Base-by-base conservation (phyloP, 2,797 vertebrate genomes). In the Xiphophorus birchmanni region DNA sequence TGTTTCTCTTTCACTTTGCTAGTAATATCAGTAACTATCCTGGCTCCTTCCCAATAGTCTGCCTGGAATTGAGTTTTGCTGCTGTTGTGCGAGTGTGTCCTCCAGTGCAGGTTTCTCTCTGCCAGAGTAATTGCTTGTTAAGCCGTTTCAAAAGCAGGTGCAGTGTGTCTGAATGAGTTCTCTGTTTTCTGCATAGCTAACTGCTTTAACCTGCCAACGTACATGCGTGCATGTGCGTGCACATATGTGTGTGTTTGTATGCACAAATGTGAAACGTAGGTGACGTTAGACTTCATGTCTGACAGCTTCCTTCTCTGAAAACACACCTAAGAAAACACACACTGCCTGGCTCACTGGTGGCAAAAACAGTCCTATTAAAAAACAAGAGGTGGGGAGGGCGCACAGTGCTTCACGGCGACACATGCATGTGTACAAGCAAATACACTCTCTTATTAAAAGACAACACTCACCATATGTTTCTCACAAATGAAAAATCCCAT, bases 321-420 rank as follows among this genome's bases (percentile, higher is more conserved):
- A 86, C 88, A 88, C 94, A 95, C 93, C 94, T 94, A 92, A 90
- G 81, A 94, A 94, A 95, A 94, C 93, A 94, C 67, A 78, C 23
- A 4, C 78, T 18, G 50, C 78, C 76, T 35, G 37, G 79, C 86
- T 91, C 89, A 86, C 45, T 63, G 84, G 58, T 2, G 5, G 74
- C 82, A 77, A 82, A 83, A 86, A 67, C 42, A 15, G 48, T 63
- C 65, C 74, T n/a, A 83, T 76, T 72, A 58, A 84, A 54, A 67
- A 21, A 11, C 52, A 10, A 54, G 52, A 1, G 52, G 9, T 11
- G 21, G 52, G 9, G 21, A 40, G 78, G 7, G 4, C 32, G 44
- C 9, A 7, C 58, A 71, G 0, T 29, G 67, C 83, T 82, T 74
- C 56, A 65, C 75, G 50, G 67, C 29, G 73, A 40, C 80, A 74